Percentiles rank a stretch among this genome's conserved stretches.
Evolutionary conservation across 2,797 vertebrate species (phyloP).

Genomic region (Scolopax rusticola): DNA sequence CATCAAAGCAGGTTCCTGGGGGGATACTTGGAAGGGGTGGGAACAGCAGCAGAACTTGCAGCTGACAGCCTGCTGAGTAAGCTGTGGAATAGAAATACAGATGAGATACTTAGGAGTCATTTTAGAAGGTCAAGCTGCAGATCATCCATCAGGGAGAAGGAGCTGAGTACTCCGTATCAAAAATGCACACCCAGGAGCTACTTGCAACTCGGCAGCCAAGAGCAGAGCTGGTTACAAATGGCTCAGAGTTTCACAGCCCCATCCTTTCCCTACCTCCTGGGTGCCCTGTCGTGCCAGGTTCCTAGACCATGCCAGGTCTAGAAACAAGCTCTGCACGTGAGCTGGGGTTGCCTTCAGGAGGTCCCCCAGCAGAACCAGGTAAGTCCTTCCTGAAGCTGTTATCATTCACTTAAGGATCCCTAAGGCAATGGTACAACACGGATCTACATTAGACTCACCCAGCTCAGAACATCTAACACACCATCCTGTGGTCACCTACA

Average conservation of each 20-base stretch:
- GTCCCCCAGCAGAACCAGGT: neutral
- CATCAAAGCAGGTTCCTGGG: neutral
- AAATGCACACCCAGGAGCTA: neutral
- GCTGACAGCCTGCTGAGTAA: neutral
- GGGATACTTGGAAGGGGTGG: neutral
- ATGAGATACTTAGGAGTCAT: neutral
- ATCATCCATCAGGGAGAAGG: neutral
- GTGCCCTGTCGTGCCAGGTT: neutral
- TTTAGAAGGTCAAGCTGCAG: neutral
- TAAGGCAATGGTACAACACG: neutral
- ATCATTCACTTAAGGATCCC: neutral
- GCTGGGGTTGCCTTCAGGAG: neutral
- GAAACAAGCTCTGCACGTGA: neutral
- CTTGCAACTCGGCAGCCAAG: neutral
- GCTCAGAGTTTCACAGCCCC: neutral
- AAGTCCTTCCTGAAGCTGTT: neutral
- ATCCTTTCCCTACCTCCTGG: accelerated
- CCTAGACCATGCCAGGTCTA: too few relatives aligned
- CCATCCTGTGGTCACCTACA: neutral
- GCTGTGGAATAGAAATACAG: neutral
- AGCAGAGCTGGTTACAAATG: neutral
- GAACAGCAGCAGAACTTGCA: neutral
- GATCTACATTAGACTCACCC: accelerated
- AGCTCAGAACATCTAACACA: neutral
- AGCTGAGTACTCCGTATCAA: neutral